These are phyloP conservation scores for Choristoneura fumiferana DNA, from an alignment of 1,140 invertebrate genomes.

Conservation along the genomic window DNA sequence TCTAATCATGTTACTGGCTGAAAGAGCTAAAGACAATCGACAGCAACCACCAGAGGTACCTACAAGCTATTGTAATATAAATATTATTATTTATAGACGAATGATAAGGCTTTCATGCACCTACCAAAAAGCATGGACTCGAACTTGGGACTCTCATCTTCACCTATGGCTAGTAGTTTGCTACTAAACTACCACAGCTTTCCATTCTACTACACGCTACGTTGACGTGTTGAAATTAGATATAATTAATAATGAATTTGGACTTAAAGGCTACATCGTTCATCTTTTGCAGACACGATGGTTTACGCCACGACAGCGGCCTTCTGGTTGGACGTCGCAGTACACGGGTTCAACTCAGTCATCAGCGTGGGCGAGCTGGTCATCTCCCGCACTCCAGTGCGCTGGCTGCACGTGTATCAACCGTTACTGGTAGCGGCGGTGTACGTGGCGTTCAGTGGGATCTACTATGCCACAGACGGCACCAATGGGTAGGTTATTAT, in stretches of 20 bases:
- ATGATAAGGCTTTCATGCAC: no score
- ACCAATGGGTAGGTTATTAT: constrained; percentile 81
- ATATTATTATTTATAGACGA: no score
- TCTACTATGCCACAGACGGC: constrained; percentile 88
- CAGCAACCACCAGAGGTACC: neutral
- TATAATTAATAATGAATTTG: no score
- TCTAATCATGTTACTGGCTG: constrained; percentile 15
- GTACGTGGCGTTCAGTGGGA: constrained; percentile 45
- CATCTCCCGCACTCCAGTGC: constrained; percentile 83
- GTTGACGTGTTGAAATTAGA: no score
- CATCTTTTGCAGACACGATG: neutral
- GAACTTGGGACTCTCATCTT: no score
- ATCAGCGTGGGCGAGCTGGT: constrained; percentile 85
- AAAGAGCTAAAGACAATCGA: constrained; percentile 1
- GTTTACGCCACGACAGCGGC: neutral
- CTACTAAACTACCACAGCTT: no score
- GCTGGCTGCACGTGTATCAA: constrained; percentile 84
- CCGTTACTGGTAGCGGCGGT: constrained; percentile 74
- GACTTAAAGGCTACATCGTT: no score
- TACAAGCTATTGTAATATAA: no score
- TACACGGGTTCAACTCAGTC: constrained; percentile 86
- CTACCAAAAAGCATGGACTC: no score
- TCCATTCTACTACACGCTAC: no score
- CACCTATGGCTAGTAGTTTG: no score
- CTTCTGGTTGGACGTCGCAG: constrained; percentile 82